Percentiles rank a stretch among this genome's conserved stretches.
phyloP scores from a whole-genome alignment of 35 echinoderm and acorn worm species.

The Nesometra sesokonis region DNA sequence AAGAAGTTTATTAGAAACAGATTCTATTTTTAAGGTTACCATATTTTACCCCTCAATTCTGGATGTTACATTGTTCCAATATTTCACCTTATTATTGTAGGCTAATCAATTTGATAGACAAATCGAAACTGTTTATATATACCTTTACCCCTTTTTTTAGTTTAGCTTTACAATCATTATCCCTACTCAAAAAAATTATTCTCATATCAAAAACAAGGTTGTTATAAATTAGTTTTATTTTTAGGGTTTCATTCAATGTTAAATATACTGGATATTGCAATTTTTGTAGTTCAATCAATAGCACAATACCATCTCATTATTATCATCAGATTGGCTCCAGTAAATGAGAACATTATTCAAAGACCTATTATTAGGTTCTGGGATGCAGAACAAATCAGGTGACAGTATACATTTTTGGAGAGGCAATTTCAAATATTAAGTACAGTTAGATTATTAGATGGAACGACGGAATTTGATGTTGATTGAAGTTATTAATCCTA shows the following conservation, averaged over 20 bases:
- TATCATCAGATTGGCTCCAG: not conserved
- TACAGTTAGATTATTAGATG: not conserved
- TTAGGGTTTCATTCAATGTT: too few species aligned
- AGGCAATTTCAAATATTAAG: not conserved
- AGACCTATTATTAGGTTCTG: not conserved
- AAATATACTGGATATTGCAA: not conserved
- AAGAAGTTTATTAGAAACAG: not conserved
- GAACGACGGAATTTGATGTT: not conserved
- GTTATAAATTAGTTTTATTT: too few species aligned
- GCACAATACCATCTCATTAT: not conserved
- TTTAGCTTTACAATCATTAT: too few species aligned
- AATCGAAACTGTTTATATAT: too few species aligned
- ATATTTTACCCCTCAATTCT: too few species aligned
- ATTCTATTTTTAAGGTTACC: not conserved
- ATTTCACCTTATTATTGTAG: too few species aligned
- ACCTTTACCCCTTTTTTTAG: too few species aligned
- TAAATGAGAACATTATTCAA: not conserved
- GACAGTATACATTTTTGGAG: not conserved
- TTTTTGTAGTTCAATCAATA: not conserved
- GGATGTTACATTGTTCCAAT: too few species aligned
- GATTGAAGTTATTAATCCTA: not conserved
- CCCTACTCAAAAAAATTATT: too few species aligned
- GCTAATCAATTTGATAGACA: too few species aligned
- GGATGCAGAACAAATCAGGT: not conserved
- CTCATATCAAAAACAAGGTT: too few species aligned